Percentiles rank a stretch among this genome's conserved stretches.
phyloP scores from a whole-genome alignment of 2,797 vertebrate genomes.

The Coregonus suidteri region DNA sequence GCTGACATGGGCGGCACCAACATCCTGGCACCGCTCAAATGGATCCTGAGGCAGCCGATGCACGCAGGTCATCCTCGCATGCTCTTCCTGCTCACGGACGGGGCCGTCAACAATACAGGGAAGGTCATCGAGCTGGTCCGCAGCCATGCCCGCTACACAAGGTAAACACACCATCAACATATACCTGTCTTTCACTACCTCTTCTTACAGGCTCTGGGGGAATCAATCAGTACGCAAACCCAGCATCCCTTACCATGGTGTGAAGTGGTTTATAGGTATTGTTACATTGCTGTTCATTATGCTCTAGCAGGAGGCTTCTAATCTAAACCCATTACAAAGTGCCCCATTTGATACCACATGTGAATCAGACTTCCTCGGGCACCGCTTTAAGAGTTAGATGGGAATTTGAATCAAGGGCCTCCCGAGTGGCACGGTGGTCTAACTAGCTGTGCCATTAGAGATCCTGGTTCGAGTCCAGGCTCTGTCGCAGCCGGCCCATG shows the following conservation, averaged over 20 bases:
- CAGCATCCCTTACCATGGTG: not conserved
- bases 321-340: conserved; percentile 10
- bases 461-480: too few species aligned
- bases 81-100: conserved; percentile 87
- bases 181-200: not conserved
- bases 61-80: conserved; percentile 86
- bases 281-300: not conserved
- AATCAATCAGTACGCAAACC: not conserved
- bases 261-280: not conserved
- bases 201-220: not conserved
- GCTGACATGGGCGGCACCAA: conserved; percentile 92
- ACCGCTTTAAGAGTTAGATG: not conserved
- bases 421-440: too few species aligned
- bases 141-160: conserved; percentile 82
- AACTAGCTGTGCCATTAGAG: too few species aligned
- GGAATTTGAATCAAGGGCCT: too few species aligned
- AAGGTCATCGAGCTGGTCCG: conserved; percentile 88
- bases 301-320: not conserved
- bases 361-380: conserved; percentile 7
- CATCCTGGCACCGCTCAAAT: conserved; percentile 84
- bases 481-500: too few species aligned
- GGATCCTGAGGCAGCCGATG: conserved; percentile 87
- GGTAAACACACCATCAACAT: conserved; percentile 66
- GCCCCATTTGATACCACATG: conserved; percentile 10
- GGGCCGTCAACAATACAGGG: conserved; percentile 83